Evolutionary conservation across 1,140 invertebrate species (phyloP).

Genomic region (Polypedilum pembai): DNA sequence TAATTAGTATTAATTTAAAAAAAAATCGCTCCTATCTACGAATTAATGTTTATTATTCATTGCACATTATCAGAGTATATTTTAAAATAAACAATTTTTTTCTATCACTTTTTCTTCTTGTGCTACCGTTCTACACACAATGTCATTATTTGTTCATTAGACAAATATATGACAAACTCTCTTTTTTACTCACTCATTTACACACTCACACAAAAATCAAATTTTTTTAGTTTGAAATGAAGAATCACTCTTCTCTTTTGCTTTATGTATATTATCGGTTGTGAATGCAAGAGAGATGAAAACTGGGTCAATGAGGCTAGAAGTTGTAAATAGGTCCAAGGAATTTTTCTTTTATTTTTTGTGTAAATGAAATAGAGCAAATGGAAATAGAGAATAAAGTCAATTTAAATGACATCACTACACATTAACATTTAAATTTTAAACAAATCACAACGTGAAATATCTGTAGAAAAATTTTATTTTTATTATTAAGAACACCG

Average conservation of each 20-base stretch:
- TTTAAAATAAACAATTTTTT: constrained; percentile 13
- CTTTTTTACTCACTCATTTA: not conserved
- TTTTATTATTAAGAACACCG: too few relatives aligned
- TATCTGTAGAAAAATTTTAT: too few relatives aligned
- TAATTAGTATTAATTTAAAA: not conserved
- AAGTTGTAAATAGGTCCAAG: constrained; percentile 12
- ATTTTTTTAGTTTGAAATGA: not conserved
- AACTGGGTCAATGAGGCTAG: constrained; percentile 15
- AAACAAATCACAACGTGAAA: too few relatives aligned
- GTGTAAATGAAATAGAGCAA: not conserved
- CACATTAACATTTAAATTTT: too few relatives aligned
- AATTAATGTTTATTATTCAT: not conserved
- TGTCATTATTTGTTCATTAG: not conserved
- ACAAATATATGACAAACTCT: not conserved
- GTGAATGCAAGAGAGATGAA: not conserved
- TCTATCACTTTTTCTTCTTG: not conserved
- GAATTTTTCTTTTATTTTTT: not conserved
- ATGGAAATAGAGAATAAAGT: not conserved
- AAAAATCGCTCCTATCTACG: not conserved
- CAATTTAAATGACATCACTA: not conserved
- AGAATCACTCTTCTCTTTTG: not conserved
- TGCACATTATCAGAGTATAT: constrained; percentile 6
- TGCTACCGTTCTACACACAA: not conserved
- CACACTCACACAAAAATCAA: too few relatives aligned
- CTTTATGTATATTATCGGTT: constrained; percentile 6